These are phyloP conservation scores for Serrognathus titanus DNA, from an alignment of 2,888 invertebrate genomes.

Conservation along the genomic window DNA sequence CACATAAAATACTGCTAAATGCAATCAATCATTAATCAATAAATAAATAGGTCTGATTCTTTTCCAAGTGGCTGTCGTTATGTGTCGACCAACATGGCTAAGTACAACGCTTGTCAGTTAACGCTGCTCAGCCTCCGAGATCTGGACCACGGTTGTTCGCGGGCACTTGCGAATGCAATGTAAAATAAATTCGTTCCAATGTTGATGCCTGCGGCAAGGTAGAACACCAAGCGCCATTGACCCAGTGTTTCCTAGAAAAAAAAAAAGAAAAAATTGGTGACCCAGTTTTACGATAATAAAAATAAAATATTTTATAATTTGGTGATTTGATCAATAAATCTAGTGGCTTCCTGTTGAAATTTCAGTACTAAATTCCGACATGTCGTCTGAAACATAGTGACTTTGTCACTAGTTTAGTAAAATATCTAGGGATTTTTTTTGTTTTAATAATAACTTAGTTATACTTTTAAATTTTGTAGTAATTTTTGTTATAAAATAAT, in stretches of 20 bases:
- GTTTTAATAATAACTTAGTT: too few species aligned
- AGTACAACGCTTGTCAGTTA: conserved; percentile 45
- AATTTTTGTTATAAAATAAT: too few species aligned
- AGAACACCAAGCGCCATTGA: conserved; percentile 75
- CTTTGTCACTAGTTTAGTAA: too few species aligned
- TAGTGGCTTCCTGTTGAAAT: too few species aligned
- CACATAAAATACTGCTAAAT: too few species aligned
- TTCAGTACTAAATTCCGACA: too few species aligned
- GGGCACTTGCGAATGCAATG: conserved; percentile 73
- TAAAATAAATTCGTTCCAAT: conserved; percentile 74
- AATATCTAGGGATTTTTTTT: too few species aligned
- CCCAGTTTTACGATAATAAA: background rate
- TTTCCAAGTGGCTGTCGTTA: conserved; percentile 6
- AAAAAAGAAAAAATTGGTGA: too few species aligned
- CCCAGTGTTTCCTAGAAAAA: conserved; percentile 65
- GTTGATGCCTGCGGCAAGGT: conserved; percentile 74
- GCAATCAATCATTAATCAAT: too few species aligned
- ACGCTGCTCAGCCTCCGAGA: conserved; percentile 37
- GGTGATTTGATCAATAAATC: too few species aligned
- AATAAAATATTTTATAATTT: background rate
- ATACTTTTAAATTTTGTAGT: too few species aligned
- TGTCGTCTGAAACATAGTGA: too few species aligned
- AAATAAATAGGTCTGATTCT: background rate
- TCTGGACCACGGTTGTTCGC: conserved; percentile 67
- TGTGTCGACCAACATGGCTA: conserved; percentile 30